Evolutionary conservation across 2,888 invertebrate species (phyloP), one percentile per base, ranked within the genome.

Genomic region (Drosophila sordidula): DNA sequence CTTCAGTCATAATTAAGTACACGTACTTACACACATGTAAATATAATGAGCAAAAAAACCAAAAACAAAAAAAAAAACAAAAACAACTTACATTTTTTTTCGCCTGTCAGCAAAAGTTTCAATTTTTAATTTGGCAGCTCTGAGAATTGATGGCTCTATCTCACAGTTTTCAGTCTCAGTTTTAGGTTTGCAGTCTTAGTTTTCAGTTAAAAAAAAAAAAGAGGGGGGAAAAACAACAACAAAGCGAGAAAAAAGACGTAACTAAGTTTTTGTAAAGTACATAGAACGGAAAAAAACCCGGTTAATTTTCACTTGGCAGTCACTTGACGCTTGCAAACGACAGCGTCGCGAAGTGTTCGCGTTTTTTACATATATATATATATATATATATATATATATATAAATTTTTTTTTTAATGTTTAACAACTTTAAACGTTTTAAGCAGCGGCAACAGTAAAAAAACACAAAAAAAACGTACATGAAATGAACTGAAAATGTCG

Each of bases 1-100:
- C 49, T 55, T 56, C 66, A 66, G 56, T 57, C 57, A 75, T 54
- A 58, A 62, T 69, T 61, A 58, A 63, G 72, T 69, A 45, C 46
- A 44, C 50, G 47, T 54, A 56, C 42, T 50, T 47, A 58, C 45
- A 55, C 36, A 54, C 36, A 52, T 56, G 62, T 58, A 50, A 63
- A 70, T 59, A 44, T 49, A 74, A 62, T 72, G 47, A 72, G 44
- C 42, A 62, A 71, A 68, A 61, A 68, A 22, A 6, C 62, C 45
- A 29, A 32, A 36, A 51, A 41, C 14, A 38, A 29, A 38, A 11
- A 42, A 6, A 1, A 9, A 12, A 36, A 25, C 14, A 38, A 49
- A 44, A 74, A 57, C 57, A 55, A 80, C 80, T 80, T 82, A 80
- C 80, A 67, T 78, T 65, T 71, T 67, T 65, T 64, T 63, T 70